These are phyloP conservation scores for Hydractinia symbiolongicarpus DNA, from an alignment of 30 jellyfish, hydroid and myxozoan genomes.

Conservation along the genomic window DNA sequence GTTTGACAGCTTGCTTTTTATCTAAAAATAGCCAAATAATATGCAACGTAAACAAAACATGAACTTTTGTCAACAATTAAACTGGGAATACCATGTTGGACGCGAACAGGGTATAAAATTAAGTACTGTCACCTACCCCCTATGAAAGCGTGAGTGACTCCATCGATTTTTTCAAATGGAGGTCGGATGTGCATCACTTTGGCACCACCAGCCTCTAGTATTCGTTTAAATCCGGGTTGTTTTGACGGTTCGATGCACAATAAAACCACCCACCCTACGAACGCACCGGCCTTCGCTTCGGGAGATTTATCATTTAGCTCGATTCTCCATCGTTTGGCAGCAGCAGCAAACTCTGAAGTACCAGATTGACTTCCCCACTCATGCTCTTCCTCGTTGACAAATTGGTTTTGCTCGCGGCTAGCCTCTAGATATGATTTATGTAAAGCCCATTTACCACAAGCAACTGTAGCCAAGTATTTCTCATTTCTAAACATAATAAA, in stretches of 20 bases:
- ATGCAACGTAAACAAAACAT: no score
- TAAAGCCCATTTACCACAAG: slow-evolving; percentile 98
- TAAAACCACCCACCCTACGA: slow-evolving; percentile 77
- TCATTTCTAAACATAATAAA: slow-evolving; percentile 53
- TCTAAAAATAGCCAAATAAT: no score
- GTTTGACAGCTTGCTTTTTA: slow-evolving; percentile 23
- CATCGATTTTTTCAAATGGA: slow-evolving; percentile 47
- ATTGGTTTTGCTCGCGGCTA: slow-evolving; percentile 70
- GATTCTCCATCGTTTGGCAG: slow-evolving; percentile 82
- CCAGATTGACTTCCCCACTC: slow-evolving; percentile 91
- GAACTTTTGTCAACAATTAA: no score
- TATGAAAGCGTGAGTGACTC: slow-evolving; percentile 80
- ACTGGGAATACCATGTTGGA: no score
- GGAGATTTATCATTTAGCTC: slow-evolving; percentile 29
- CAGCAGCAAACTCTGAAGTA: slow-evolving; percentile 52
- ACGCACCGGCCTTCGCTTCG: slow-evolving; percentile 61
- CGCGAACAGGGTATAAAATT: no score
- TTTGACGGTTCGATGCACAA: slow-evolving; percentile 64
- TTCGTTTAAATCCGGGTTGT: slow-evolving; percentile 75
- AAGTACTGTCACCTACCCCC: slow-evolving; percentile 38
- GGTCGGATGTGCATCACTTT: slow-evolving; percentile 53
- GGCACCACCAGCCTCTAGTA: slow-evolving; percentile 92
- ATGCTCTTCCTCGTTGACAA: slow-evolving; percentile 74
- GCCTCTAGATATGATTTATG: slow-evolving; percentile 92
- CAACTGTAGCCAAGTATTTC: slow-evolving; percentile 83